Base-by-base conservation (phyloP, 2,888 invertebrate species). In the Boloria euphrosyne region DNA sequence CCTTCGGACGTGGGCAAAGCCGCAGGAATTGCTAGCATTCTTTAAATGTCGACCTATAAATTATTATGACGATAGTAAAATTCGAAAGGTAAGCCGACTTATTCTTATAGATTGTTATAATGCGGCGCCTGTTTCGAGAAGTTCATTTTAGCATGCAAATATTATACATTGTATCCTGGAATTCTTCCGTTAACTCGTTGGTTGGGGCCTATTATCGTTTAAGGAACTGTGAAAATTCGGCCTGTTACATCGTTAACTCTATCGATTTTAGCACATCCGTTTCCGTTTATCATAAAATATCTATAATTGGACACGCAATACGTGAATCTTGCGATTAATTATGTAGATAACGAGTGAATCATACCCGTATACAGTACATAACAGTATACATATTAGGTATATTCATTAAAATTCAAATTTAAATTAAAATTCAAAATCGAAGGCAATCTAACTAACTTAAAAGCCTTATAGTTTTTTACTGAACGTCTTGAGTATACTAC, bases 221-320 rank as follows among this genome's bases (percentile, higher is more conserved):
- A 54, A 57, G 62, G 63, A n/a, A 49, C 60, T 57, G 66, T 60
- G 47, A 65, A 54, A 58, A 65, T 65, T 61, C 49, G 47, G 27
- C 27, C 38, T 62, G 50, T 50, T 55, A 62, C 17, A 49, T 61
- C 44, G 58, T 62, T 54, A 67, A 62, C 46, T 43, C 55, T 61
- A 58, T 64, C 52, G 53, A 61, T 61, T 13, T 54, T 62, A 16
- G 47, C 63, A 62, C 64, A 64, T 72, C 72, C 72, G 70, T 64
- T 72, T 72, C 72, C 72, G 62, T 52, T 50, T 55, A 60, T 61
- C 60, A 62, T 68, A 62, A 60, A 69, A 69, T 66, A 64, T 67
- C 65, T 66, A 52, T 64, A 62, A 53, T 47, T 52, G 62, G 66
- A 13, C 14, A 43, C 22, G 59, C 50, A 60, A 67, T 69, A 68